These are phyloP conservation scores for Leuciscus idus DNA, from an alignment of 2,113 vertebrate species.

Conservation along the genomic window DNA sequence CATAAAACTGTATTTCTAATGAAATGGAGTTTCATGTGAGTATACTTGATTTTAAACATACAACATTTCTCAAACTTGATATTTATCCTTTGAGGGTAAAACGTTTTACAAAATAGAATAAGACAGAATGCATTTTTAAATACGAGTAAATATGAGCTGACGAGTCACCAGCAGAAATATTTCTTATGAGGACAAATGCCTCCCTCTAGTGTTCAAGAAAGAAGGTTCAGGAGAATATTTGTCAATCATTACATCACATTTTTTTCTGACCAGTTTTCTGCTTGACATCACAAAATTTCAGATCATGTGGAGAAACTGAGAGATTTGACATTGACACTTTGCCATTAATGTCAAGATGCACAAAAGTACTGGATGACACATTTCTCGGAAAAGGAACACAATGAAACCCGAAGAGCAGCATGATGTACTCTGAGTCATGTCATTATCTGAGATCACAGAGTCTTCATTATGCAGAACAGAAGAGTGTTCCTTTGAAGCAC, in stretches of 20 bases:
- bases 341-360: background rate
- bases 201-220: slow-evolving; percentile 6
- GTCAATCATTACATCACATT: no score
- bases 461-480: background rate
- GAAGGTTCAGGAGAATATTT: background rate
- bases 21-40: no score
- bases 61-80: background rate
- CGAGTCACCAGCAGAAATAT: background rate
- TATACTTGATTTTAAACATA: background rate
- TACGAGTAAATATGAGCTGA: no score
- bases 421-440: background rate
- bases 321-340: background rate
- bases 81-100: background rate
- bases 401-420: background rate
- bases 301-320: background rate
- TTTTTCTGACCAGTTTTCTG: background rate
- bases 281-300: background rate
- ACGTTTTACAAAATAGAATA: background rate
- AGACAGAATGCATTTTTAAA: background rate
- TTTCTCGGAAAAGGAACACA: background rate
- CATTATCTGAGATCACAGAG: background rate
- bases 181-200: background rate
- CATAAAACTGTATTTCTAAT: no score
- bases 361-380: background rate
- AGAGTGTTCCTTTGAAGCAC: background rate